Base-by-base conservation (phyloP, 2,888 invertebrate species). In the Tridacna crocea region DNA sequence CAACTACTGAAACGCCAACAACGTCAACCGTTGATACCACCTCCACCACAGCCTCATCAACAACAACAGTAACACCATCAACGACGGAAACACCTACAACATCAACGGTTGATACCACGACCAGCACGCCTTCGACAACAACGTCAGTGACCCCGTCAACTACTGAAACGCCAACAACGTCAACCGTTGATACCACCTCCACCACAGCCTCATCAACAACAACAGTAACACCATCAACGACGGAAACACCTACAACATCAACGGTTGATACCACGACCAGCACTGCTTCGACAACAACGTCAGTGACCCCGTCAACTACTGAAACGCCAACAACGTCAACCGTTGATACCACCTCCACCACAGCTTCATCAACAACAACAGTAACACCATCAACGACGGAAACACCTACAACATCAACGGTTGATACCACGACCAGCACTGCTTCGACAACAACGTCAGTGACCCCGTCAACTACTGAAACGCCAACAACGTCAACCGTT, bases 291-390 rank as follows among this genome's bases (percentile, higher is more conserved):
- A 22, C 63, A 63, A 24, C 22, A 24, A 12, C 63, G 6, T 8
- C 24, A n/a, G 1, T 13, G 6, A 63, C 63, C 3, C 13, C 63
- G 3, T 13, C 63, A n/a, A 13, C 22, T 2, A 8, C 63, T 8
- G 22, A 19, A 22, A 24, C 22, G 17, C 15, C 22, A 4, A 63
- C 63, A 4, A 15, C 63, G 3, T 13, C 63, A n/a, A 13, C 22
- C 4, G 15, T 24, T n/a, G 12, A 19, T 22, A 24, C 22, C 12
- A 22, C 63, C 13, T 8, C 22, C 12, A 48, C 72, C 51, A 46
- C 77, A 47, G 46, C 61, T 26, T 1, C 77, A 6, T 46, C 77
- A 17, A 70, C 51, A 6, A 60, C 77, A 17, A 70, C 51, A 24
- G 0, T 60, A 22, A 27, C 61, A n/a, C 17, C 22, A 19, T 15